These are phyloP conservation scores for Procambarus clarkii DNA, from an alignment of 1,140 invertebrate species.

Conservation along the genomic window DNA sequence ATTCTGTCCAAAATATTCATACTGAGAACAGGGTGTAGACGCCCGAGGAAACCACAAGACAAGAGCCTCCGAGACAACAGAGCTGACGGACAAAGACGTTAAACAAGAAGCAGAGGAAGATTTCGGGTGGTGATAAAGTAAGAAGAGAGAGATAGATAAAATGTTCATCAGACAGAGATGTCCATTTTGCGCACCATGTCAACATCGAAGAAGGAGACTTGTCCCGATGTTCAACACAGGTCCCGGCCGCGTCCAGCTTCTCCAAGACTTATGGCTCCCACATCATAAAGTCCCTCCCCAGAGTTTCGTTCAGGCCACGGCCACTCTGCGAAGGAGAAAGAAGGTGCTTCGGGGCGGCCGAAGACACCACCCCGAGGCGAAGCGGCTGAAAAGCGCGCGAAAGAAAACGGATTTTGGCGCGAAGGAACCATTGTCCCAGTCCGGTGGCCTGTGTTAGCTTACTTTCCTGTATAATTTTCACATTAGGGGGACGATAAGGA, in stretches of 20 bases:
- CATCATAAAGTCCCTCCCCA: conserved; percentile 55
- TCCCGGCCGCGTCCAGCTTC: conserved; percentile 58
- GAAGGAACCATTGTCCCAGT: conserved; percentile 63
- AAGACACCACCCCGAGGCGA: conserved; percentile 7
- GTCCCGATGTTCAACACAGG: conserved; percentile 60
- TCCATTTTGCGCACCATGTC: conserved; percentile 56
- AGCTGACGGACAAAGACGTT: background rate
- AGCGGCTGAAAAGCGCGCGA: conserved; percentile 34
- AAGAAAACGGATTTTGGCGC: conserved; percentile 15
- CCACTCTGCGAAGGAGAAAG: background rate
- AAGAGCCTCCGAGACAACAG: background rate
- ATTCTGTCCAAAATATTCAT: too few relatives aligned
- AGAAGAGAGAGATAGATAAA: conserved; percentile 8
- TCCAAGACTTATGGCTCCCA: conserved; percentile 62
- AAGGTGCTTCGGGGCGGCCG: background rate
- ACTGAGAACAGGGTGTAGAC: too few relatives aligned
- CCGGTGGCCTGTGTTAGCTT: conserved; percentile 64
- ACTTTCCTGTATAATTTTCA: conserved; percentile 67
- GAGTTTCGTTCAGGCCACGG: conserved; percentile 38
- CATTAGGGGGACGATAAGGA: conserved; percentile 67
- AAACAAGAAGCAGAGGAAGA: conserved; percentile 16
- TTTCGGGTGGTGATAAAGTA: background rate
- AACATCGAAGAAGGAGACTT: conserved; percentile 62
- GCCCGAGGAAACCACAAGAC: background rate
- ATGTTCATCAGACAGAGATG: conserved; percentile 41